These are phyloP conservation scores for Drusus annulatus DNA, from an alignment of 1,140 invertebrate genomes.

Conservation along the genomic window DNA sequence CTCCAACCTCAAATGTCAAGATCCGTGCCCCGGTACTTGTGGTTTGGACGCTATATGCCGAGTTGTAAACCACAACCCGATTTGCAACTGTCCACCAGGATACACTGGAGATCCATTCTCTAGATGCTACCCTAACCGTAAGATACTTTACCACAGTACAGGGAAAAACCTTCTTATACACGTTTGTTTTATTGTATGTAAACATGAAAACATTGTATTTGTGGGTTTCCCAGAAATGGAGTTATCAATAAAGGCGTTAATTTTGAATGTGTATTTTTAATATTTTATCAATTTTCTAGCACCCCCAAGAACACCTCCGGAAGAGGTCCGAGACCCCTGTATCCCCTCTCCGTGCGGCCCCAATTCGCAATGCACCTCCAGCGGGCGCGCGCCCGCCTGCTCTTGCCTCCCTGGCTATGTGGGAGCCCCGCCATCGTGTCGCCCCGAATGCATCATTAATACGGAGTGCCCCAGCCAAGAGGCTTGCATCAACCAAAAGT, in stretches of 20 bases:
- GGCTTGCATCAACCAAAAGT: constrained; percentile 78
- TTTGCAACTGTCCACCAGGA: constrained; percentile 78
- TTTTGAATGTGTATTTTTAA: neutral
- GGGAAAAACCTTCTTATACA: neutral
- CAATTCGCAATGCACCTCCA: constrained; percentile 75
- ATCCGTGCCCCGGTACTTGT: constrained; percentile 82
- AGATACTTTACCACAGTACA: constrained; percentile 44
- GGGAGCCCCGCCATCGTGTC: constrained; percentile 76
- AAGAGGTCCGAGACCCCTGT: constrained; percentile 72
- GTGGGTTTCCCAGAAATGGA: too few species aligned
- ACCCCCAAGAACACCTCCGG: constrained; percentile 62
- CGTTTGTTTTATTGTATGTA: too few species aligned
- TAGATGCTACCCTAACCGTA: constrained; percentile 73
- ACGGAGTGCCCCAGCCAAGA: constrained; percentile 75
- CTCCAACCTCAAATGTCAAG: constrained; percentile 80
- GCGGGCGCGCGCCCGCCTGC: constrained; percentile 74
- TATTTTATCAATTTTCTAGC: constrained; percentile 45
- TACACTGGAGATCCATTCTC: constrained; percentile 83
- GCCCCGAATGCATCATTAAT: constrained; percentile 78
- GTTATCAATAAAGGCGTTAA: too few species aligned
- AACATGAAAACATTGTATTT: too few species aligned
- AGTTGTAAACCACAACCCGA: constrained; percentile 84
- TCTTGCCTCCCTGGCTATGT: constrained; percentile 74
- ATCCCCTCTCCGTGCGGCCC: constrained; percentile 78
- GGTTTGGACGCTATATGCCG: constrained; percentile 79